Conservation (phyloP, 2,797 vertebrate species). For the Enteromius thamalakanensis region DNA sequence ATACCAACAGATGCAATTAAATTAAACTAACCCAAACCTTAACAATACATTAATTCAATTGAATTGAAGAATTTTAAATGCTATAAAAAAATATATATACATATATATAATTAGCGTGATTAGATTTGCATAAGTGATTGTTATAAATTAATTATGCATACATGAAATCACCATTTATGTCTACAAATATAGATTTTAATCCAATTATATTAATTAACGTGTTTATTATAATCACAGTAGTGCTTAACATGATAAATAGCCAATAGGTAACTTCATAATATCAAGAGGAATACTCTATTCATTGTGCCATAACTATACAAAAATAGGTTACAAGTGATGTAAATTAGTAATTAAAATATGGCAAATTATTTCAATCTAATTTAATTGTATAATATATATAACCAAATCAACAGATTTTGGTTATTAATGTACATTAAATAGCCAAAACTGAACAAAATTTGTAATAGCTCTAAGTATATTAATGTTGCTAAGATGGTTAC, state of each 20-base stretch:
- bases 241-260: neutral
- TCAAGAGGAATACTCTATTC: neutral
- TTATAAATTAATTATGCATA: neutral
- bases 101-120: neutral
- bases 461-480: neutral
- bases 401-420: neutral
- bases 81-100: too few species aligned
- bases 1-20: neutral
- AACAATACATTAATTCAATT: neutral
- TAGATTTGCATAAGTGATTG: neutral
- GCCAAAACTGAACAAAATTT: neutral
- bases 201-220: neutral
- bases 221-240: neutral
- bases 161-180: neutral
- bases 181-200: neutral
- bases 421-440: neutral
- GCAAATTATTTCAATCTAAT: neutral
- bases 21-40: neutral
- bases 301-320: neutral
- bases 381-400: neutral
- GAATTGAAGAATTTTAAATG: neutral
- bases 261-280: neutral
- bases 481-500: neutral
- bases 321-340: neutral
- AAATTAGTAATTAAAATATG: neutral